These are phyloP conservation scores for Drosophila infuscata DNA, from an alignment of 2,888 invertebrate species.

Conservation along the genomic window DNA sequence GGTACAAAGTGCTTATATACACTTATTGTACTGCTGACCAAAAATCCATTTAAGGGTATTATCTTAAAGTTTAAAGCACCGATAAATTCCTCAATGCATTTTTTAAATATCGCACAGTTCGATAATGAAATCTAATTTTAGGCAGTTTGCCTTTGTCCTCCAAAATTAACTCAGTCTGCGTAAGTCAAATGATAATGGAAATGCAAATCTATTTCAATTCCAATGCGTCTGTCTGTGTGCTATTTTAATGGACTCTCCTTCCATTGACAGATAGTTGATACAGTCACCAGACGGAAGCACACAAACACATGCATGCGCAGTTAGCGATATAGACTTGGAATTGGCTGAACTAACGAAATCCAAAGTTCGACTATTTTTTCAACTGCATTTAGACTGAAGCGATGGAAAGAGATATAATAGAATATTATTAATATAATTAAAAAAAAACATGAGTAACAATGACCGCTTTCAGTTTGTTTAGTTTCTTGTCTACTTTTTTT, in stretches of 20 bases:
- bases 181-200: constrained; percentile 44
- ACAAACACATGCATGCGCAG: background rate
- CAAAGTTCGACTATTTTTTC: constrained; percentile 30
- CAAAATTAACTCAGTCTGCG: constrained; percentile 27
- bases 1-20: constrained; percentile 39
- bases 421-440: background rate
- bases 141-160: constrained; percentile 21
- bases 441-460: constrained; percentile 31
- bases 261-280: constrained; percentile 58
- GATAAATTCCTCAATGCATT: constrained; percentile 38
- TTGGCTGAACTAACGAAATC: constrained; percentile 15
- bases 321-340: constrained; percentile 28
- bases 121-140: constrained; percentile 46
- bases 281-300: constrained; percentile 29
- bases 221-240: constrained; percentile 6
- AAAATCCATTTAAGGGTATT: constrained; percentile 6
- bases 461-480: constrained; percentile 26
- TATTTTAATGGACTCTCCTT: constrained; percentile 31
- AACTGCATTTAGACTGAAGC: constrained; percentile 6
- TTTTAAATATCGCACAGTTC: constrained; percentile 15
- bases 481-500: background rate
- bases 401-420: background rate
- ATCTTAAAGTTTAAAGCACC: constrained; percentile 8
- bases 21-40: background rate
- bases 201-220: constrained; percentile 40